These are phyloP conservation scores for Amphimedon queenslandica DNA, from an alignment of 37 sponge, comb jelly and placozoan species.

Conservation along the genomic window DNA sequence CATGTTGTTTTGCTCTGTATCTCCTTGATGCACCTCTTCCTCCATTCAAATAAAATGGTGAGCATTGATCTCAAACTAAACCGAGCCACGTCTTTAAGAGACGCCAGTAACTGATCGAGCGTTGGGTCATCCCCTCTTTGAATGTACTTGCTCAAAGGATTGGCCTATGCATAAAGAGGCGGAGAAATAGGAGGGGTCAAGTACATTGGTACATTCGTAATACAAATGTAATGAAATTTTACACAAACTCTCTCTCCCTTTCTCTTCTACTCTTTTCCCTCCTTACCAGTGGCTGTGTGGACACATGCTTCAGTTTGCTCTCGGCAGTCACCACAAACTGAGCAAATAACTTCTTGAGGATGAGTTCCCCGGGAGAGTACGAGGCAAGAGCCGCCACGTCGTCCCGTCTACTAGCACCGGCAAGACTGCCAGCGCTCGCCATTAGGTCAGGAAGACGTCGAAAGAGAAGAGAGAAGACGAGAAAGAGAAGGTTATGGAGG, in stretches of 20 bases:
- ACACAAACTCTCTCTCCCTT: background rate
- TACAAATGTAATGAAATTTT: no score
- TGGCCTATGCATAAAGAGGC: background rate
- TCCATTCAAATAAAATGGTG: slow-evolving; percentile 82
- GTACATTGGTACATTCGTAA: background rate
- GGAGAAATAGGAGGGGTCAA: background rate
- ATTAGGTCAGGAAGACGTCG: no score
- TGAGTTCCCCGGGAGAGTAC: slow-evolving; percentile 74
- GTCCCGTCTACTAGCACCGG: background rate
- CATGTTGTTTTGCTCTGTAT: background rate
- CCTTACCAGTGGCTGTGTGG: slow-evolving; percentile 62
- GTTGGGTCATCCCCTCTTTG: slow-evolving; percentile 82
- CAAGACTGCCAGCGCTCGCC: background rate
- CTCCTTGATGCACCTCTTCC: slow-evolving; percentile 62
- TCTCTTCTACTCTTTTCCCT: background rate
- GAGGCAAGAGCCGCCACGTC: background rate
- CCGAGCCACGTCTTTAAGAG: slow-evolving; percentile 78
- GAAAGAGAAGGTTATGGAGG: no score
- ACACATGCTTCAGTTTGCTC: slow-evolving; percentile 67
- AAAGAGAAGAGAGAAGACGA: no score
- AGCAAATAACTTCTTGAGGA: slow-evolving; percentile 89
- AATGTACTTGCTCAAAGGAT: slow-evolving; percentile 54
- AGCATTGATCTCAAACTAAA: slow-evolving; percentile 87
- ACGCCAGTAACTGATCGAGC: slow-evolving; percentile 81
- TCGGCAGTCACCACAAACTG: slow-evolving; percentile 78